Percentiles rank a stretch among this genome's conserved stretches.
These are phyloP conservation scores for Nibea albiflora DNA, from an alignment of 2,113 vertebrate genomes.

Conservation along the genomic window DNA sequence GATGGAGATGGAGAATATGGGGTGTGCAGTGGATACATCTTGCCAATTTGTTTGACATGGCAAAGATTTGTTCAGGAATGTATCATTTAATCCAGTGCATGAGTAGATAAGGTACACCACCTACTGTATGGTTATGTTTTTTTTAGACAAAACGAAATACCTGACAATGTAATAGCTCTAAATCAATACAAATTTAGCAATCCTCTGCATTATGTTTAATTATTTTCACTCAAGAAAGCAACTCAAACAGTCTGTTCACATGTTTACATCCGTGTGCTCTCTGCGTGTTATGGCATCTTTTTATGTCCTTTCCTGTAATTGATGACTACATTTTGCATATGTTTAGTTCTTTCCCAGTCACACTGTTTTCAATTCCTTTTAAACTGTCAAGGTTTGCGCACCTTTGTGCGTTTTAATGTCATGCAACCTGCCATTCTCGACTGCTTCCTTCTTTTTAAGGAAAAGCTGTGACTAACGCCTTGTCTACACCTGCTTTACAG, in stretches of 20 bases:
- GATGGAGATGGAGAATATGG: constrained; percentile 46
- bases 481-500: constrained; percentile 35
- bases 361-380: constrained; percentile 21
- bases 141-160: not conserved
- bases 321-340: constrained; percentile 2
- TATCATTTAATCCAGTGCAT: constrained; percentile 16
- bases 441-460: constrained; percentile 42
- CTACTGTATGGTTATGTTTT: not conserved
- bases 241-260: too few relatives aligned
- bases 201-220: not conserved
- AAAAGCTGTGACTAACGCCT: constrained; percentile 44
- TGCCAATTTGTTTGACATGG: constrained; percentile 55
- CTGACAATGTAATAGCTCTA: not conserved
- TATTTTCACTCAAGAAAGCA: not conserved
- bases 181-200: not conserved
- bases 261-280: not conserved
- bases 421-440: constrained; percentile 11
- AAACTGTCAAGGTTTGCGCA: constrained; percentile 21
- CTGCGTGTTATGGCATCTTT: not conserved
- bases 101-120: not conserved
- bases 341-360: constrained; percentile 9
- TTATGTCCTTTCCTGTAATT: constrained; percentile 13
- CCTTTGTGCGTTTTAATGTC: constrained; percentile 55
- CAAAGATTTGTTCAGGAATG: constrained; percentile 41
- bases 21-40: constrained; percentile 18